Conservation (phyloP, 1,140 invertebrate species). For the Cherax destructor region DNA sequence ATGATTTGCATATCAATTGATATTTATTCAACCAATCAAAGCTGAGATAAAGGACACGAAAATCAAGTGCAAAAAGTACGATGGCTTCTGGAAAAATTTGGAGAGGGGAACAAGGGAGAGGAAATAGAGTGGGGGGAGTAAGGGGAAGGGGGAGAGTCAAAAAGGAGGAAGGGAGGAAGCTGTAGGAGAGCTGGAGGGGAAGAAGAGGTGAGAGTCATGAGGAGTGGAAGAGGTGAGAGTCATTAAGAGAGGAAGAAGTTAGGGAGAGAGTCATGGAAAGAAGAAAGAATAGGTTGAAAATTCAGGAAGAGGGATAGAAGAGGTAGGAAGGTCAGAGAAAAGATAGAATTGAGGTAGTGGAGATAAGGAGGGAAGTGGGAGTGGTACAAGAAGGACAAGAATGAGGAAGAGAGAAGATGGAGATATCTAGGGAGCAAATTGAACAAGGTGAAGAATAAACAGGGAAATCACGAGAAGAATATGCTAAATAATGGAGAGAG, state of each 20-base stretch:
- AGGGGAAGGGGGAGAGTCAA: background rate
- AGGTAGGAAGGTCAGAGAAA: no score
- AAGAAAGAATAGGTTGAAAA: no score
- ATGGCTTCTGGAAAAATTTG: background rate
- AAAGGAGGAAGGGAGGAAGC: background rate
- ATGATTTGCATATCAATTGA: slow-evolving; percentile 55
- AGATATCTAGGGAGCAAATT: no score
- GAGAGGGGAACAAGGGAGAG: background rate
- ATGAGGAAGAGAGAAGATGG: no score
- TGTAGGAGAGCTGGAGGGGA: background rate
- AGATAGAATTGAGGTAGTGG: no score
- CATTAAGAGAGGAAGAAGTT: no score
- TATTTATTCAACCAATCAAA: slow-evolving; percentile 52
- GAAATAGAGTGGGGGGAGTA: background rate
- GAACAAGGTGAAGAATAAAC: background rate
- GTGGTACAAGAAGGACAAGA: no score
- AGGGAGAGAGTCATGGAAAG: no score
- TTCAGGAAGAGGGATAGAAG: background rate
- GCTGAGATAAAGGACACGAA: slow-evolving; percentile 43
- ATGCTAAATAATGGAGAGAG: background rate
- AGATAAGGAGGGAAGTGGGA: no score
- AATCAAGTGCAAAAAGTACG: background rate
- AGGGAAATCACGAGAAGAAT: background rate
- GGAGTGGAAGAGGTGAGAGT: background rate
- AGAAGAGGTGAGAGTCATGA: background rate